A percentile compares a stretch with the other conserved stretches of the same genome.
phyloP scores from a whole-genome alignment of 2,888 invertebrate genomes.

The Oligia strigilis region DNA sequence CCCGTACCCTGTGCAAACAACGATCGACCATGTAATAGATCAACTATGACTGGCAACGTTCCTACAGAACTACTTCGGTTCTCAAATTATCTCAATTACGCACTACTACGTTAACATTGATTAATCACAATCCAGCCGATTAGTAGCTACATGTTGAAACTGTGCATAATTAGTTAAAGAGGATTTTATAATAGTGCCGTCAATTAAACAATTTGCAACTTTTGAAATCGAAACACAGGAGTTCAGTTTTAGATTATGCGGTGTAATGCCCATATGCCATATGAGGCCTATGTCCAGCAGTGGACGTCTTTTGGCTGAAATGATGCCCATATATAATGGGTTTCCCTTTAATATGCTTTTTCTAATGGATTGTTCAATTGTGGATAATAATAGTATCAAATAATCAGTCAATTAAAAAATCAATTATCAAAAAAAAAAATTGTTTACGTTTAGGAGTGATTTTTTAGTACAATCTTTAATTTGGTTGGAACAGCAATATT shows the following conservation, averaged over 20 bases:
- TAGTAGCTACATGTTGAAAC: slow-evolving; percentile 1
- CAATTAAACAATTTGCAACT: neutral
- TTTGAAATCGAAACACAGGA: neutral
- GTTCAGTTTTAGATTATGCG: neutral
- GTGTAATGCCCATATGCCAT: neutral
- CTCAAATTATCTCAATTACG: slow-evolving; percentile 61
- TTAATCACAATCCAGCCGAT: slow-evolving; percentile 30
- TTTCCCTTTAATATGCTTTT: neutral
- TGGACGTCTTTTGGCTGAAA: too few relatives aligned
- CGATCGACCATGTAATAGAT: slow-evolving; percentile 69
- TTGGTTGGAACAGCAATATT: neutral
- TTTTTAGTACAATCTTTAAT: neutral
- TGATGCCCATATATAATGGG: neutral
- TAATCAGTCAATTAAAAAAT: neutral
- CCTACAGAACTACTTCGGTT: slow-evolving; percentile 61
- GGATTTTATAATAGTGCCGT: neutral
- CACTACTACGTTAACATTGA: slow-evolving; percentile 25
- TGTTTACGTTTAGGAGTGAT: neutral
- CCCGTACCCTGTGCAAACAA: slow-evolving; percentile 91
- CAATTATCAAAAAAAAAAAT: neutral
- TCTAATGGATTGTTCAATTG: neutral
- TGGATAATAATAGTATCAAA: neutral
- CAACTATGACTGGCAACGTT: slow-evolving; percentile 62
- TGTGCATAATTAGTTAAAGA: slow-evolving; percentile 6
- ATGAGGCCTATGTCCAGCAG: too few relatives aligned